Conservation (phyloP, 1,140 invertebrate genomes). For the Scaptomyza hsui region DNA sequence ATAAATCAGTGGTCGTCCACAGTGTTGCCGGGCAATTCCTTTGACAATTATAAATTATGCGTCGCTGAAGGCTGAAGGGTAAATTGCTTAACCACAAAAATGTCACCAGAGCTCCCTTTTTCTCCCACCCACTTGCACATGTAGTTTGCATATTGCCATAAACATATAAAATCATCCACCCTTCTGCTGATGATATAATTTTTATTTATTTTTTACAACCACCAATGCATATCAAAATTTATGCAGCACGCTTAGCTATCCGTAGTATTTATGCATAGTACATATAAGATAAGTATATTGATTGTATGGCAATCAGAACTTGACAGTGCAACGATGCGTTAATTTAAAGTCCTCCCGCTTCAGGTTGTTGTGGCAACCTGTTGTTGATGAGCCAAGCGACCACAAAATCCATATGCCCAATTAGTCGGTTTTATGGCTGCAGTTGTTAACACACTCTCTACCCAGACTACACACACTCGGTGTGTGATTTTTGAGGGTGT, state of each 20-base stretch:
- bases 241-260: conserved; percentile 3
- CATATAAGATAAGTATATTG: conserved; percentile 14
- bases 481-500: conserved; percentile 3
- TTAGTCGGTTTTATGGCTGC: conserved; percentile 46
- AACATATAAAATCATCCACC: conserved; percentile 18
- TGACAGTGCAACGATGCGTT: conserved; percentile 45
- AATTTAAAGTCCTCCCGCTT: conserved; percentile 16
- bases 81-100: conserved; percentile 74
- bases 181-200: conserved; percentile 32
- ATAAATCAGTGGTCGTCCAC: conserved; percentile 68
- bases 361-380: conserved; percentile 56
- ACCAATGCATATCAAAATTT: conserved; percentile 36
- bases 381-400: conserved; percentile 36
- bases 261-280: conserved; percentile 1
- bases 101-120: conserved; percentile 44
- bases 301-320: conserved; percentile 28
- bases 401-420: conserved; percentile 64
- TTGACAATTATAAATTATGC: conserved; percentile 82
- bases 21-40: conserved; percentile 50
- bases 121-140: conserved; percentile 26
- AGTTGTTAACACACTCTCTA: conserved; percentile 11
- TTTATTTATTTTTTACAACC: conserved; percentile 35
- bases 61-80: conserved; percentile 52
- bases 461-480: background rate
- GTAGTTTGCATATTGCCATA: conserved; percentile 45